Conservation (phyloP, 2,797 vertebrate genomes). For the Antennarius maculatus region DNA sequence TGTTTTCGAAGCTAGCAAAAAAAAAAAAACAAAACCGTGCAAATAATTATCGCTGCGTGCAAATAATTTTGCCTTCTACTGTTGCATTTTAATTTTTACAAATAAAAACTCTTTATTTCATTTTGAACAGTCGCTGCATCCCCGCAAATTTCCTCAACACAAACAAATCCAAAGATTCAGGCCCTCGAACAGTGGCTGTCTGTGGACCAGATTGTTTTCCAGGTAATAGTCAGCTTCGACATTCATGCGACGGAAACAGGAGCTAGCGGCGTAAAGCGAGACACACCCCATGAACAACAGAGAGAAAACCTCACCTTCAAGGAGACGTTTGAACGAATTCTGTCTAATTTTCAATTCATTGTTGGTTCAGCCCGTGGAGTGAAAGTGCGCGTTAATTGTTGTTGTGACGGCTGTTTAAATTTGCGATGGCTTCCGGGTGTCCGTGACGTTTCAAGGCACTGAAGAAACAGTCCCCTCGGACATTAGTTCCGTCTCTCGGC, state of each 20-base stretch:
- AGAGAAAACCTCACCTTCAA: conserved; percentile 27
- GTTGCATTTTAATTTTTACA: not conserved
- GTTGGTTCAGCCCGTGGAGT: conserved; percentile 15
- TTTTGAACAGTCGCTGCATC: not conserved
- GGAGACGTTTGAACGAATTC: not conserved
- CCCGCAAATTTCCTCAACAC: accelerated
- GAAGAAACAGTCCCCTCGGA: conserved; percentile 32
- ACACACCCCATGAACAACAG: not conserved
- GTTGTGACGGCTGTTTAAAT: conserved; percentile 69
- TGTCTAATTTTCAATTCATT: conserved; percentile 7
- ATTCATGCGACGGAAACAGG: conserved; percentile 28
- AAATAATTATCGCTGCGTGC: not conserved
- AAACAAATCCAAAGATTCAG: not conserved
- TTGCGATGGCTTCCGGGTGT: conserved; percentile 62
- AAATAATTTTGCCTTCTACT: accelerated
- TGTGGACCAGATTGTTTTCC: conserved; percentile 51
- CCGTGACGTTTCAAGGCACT: conserved; percentile 33
- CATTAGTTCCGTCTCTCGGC: conserved; percentile 46
- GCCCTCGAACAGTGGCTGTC: conserved; percentile 11
- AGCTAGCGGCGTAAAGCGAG: not conserved
- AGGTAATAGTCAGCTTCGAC: conserved; percentile 66
- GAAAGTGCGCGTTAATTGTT: conserved; percentile 61
- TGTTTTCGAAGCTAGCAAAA: conserved; percentile 4
- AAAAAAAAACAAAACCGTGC: conserved; percentile 19
- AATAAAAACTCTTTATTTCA: not conserved